Percentiles rank a stretch among this genome's conserved stretches.
Conservation (phyloP, 2,797 vertebrate genomes). For the Schizothorax lantsangensis region DNA sequence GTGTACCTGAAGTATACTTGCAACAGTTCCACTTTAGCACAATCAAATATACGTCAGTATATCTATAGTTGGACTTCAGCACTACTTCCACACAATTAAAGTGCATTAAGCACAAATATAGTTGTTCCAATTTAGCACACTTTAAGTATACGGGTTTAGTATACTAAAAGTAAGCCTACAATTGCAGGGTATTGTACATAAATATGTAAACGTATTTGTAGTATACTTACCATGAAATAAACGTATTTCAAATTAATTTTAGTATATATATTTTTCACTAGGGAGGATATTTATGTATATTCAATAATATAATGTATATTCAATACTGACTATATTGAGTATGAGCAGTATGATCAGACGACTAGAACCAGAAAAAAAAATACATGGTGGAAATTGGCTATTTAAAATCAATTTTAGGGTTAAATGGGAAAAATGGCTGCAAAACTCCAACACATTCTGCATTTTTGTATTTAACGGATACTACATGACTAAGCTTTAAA, state of each 20-base stretch:
- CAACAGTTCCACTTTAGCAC: too few relatives aligned
- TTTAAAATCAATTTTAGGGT: not conserved
- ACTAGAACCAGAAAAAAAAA: not conserved
- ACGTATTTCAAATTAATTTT: not conserved
- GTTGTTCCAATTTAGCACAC: too few relatives aligned
- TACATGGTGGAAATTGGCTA: too few relatives aligned
- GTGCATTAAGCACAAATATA: not conserved
- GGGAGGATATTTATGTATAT: not conserved
- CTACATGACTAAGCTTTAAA: constrained; percentile 24
- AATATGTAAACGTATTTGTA: not conserved
- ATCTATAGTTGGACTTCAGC: too few relatives aligned
- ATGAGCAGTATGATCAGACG: not conserved
- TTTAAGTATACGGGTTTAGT: not conserved
- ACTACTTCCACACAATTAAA: not conserved
- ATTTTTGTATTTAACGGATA: not conserved
- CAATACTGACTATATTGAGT: too few relatives aligned
- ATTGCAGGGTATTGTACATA: not conserved
- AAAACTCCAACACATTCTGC: not conserved
- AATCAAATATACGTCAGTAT: too few relatives aligned
- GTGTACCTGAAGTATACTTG: not conserved
- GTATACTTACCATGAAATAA: not conserved
- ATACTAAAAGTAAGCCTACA: not conserved
- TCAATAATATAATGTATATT: too few relatives aligned
- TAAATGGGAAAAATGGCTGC: not conserved
- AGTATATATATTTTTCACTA: not conserved